Conservation (phyloP, 2,888 invertebrate genomes). For the Apotomis betuletana region DNA sequence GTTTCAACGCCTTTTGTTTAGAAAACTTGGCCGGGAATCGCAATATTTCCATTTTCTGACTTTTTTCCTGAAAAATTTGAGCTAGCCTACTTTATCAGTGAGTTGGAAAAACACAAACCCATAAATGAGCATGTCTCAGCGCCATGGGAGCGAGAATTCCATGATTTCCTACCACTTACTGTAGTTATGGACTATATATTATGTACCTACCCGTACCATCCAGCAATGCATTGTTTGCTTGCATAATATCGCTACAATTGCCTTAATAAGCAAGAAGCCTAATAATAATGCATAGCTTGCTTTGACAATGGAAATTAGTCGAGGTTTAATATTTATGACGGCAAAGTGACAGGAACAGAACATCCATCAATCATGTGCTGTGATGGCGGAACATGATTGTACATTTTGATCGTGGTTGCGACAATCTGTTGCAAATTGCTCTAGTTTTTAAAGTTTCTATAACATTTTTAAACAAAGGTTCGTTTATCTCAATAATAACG, state of each 20-base stretch:
- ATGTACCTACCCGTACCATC: background rate
- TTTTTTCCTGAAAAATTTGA: too few species aligned
- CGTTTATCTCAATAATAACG: background rate
- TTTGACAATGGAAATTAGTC: constrained; percentile 11
- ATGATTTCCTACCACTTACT: too few species aligned
- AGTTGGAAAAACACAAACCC: too few species aligned
- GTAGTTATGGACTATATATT: too few species aligned
- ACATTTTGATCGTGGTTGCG: constrained; percentile 2
- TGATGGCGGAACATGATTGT: constrained; percentile 15
- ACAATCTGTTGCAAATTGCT: constrained; percentile 17
- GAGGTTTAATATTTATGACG: constrained; percentile 28
- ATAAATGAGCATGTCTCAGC: too few species aligned
- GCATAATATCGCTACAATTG: background rate
- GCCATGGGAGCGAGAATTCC: too few species aligned
- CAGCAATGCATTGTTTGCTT: background rate
- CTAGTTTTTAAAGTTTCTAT: constrained; percentile 1
- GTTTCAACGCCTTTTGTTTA: too few species aligned
- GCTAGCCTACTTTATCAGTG: too few species aligned
- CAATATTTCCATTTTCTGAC: too few species aligned
- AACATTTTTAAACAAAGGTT: background rate
- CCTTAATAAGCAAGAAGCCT: background rate
- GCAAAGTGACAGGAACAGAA: constrained; percentile 18
- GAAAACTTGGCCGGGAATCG: too few species aligned
- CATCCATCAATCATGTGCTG: constrained; percentile 32
- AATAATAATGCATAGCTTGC: constrained; percentile 14